These are phyloP conservation scores for Telenomus remus DNA, from an alignment of 1,140 invertebrate species.

Conservation along the genomic window DNA sequence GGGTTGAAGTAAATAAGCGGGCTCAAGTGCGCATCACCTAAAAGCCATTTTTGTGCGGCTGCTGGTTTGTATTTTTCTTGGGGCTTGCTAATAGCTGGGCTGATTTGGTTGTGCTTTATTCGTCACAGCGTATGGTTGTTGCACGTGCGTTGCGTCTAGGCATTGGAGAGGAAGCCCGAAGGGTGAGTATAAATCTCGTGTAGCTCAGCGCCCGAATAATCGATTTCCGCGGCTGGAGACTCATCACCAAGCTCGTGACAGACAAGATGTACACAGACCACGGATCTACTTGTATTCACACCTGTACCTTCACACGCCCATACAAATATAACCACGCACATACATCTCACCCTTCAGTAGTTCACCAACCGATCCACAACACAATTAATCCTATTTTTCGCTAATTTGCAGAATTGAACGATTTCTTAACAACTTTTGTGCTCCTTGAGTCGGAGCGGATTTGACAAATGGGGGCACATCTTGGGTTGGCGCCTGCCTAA, in stretches of 20 bases:
- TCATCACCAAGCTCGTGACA: slow-evolving; percentile 40
- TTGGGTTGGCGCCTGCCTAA: slow-evolving; percentile 34
- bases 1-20: slow-evolving; percentile 8
- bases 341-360: slow-evolving; percentile 2
- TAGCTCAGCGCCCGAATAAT: slow-evolving; percentile 44
- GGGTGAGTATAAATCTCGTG: slow-evolving; percentile 35
- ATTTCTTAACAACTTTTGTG: too few species aligned
- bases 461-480: background rate
- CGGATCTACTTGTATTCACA: slow-evolving; percentile 25
- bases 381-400: background rate
- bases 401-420: too few species aligned
- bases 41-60: slow-evolving; percentile 17
- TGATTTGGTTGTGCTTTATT: background rate
- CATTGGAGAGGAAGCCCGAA: too few species aligned
- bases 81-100: too few species aligned
- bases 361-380: slow-evolving; percentile 1
- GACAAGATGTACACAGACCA: slow-evolving; percentile 39
- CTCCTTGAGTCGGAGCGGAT: too few species aligned
- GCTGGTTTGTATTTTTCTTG: too few species aligned
- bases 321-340: slow-evolving; percentile 29
- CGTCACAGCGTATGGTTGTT: background rate
- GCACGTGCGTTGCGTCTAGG: slow-evolving; percentile 34
- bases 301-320: slow-evolving; percentile 21
- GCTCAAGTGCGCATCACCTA: slow-evolving; percentile 25
- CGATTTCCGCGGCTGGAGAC: slow-evolving; percentile 54